These are phyloP conservation scores for Xestia c-nigrum DNA, from an alignment of 2,888 invertebrate species.

Conservation along the genomic window DNA sequence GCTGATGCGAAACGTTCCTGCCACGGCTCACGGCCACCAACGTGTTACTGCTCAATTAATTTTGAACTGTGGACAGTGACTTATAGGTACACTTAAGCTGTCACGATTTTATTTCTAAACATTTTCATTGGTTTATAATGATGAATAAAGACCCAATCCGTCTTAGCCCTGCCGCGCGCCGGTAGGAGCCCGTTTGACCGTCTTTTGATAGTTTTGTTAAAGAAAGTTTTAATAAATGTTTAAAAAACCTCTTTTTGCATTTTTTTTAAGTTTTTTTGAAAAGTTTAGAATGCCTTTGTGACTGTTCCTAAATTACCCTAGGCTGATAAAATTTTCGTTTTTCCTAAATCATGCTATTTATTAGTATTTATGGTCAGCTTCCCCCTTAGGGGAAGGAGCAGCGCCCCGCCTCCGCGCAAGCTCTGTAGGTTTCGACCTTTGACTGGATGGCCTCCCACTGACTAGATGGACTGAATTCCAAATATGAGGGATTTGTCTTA, in stretches of 20 bases:
- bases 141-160: conserved; percentile 6
- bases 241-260: not conserved
- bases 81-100: not conserved
- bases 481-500: no score
- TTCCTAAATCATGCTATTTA: no score
- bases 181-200: not conserved
- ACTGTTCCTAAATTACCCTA: no score
- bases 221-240: not conserved
- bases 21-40: no score
- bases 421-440: no score
- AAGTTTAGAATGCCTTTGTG: no score
- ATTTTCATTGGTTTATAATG: not conserved
- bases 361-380: no score
- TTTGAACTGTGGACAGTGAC: not conserved
- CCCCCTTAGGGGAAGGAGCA: no score
- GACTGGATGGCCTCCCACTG: no score
- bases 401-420: no score
- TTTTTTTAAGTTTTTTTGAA: not conserved
- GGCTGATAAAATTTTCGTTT: no score
- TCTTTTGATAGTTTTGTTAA: not conserved
- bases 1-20: not conserved
- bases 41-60: not conserved
- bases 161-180: conserved; percentile 15
- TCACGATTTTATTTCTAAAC: not conserved
- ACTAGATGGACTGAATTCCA: no score